phyloP scores from a whole-genome alignment of 2,888 invertebrate genomes.

The Rhagophthalmus giganteus region DNA sequence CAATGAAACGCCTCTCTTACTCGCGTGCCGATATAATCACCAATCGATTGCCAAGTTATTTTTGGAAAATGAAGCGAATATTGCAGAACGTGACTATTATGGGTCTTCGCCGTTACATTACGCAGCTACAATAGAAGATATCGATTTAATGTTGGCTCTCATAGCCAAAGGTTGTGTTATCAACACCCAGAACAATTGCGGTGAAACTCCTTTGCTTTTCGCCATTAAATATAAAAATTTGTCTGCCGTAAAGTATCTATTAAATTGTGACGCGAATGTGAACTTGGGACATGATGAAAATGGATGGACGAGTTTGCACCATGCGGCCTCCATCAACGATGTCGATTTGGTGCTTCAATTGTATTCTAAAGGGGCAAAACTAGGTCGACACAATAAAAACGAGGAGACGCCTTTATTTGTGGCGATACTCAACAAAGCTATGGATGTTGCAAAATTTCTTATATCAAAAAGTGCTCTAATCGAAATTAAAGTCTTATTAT shows the following conservation, averaged over 20 bases:
- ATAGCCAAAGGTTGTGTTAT: neutral
- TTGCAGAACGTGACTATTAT: neutral
- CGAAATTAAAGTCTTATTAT: neutral
- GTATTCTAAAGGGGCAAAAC: neutral
- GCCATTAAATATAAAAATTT: neutral
- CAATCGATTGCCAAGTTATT: neutral
- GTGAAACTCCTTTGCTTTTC: constrained; percentile 1
- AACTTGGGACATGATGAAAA: neutral
- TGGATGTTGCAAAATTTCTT: neutral
- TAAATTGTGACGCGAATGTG: neutral
- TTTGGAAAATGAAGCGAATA: neutral
- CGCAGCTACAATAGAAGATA: neutral
- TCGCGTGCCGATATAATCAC: neutral
- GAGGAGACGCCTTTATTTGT: neutral
- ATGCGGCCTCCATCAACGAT: neutral
- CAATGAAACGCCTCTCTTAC: neutral
- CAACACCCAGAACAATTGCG: neutral
- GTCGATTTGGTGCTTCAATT: neutral
- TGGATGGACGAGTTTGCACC: neutral
- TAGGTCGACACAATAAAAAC: neutral
- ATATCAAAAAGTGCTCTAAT: neutral
- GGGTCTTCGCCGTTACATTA: neutral
- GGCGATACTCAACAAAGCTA: neutral
- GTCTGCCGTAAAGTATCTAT: neutral
- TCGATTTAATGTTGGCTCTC: neutral